These are phyloP conservation scores for Psilopsiagon aurifrons DNA, from an alignment of 2,113 vertebrate species.

Conservation along the genomic window DNA sequence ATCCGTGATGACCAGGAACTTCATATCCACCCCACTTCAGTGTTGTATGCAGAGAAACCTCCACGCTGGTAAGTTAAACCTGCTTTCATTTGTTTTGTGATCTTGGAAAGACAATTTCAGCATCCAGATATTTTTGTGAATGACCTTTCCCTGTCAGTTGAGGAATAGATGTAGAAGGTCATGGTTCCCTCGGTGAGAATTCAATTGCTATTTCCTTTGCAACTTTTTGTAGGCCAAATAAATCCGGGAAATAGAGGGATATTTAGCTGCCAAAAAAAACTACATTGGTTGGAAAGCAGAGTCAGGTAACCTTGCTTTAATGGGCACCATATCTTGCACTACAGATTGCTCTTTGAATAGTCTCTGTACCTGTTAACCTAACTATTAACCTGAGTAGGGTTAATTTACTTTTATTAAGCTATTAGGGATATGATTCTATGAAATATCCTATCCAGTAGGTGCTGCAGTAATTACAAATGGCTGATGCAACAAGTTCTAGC, in stretches of 20 bases:
- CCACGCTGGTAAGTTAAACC: slow-evolving; percentile 88
- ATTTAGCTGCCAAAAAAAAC: not conserved
- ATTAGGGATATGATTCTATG: not conserved
- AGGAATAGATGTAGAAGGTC: not conserved
- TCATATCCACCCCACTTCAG: slow-evolving; percentile 93
- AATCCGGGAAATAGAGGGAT: not conserved
- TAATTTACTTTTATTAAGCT: not conserved
- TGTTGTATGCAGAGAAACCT: slow-evolving; percentile 93
- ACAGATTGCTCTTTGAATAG: not conserved
- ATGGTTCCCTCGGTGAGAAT: not conserved
- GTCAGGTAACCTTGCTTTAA: not conserved
- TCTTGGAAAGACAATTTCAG: not conserved
- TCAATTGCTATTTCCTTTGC: not conserved
- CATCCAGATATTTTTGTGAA: not conserved
- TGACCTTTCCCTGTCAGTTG: not conserved
- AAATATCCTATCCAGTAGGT: not conserved
- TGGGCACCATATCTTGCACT: not conserved
- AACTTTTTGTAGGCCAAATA: not conserved
- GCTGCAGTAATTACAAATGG: not conserved
- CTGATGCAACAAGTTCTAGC: not conserved
- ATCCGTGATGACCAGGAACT: slow-evolving; percentile 95
- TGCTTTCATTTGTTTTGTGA: not conserved
- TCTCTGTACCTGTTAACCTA: not conserved
- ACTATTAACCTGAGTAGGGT: not conserved
- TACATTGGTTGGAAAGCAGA: not conserved